A percentile compares a stretch with the other conserved stretches of the same genome.
These are phyloP conservation scores for Thunnus thynnus DNA, from an alignment of 2,113 vertebrate species.

Conservation along the genomic window DNA sequence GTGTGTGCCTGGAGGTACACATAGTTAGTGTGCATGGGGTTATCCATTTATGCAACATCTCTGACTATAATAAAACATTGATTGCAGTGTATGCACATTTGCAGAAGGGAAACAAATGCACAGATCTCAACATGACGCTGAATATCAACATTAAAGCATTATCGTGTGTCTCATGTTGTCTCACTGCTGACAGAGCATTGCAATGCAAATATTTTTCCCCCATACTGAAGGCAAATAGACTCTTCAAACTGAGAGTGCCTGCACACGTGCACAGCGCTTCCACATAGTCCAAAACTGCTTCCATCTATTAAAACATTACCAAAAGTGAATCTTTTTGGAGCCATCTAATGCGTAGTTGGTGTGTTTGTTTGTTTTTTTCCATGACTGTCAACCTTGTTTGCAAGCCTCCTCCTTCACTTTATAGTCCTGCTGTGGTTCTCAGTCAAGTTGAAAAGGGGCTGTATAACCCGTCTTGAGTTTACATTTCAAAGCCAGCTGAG, in stretches of 20 bases:
- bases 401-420: conserved; percentile 30
- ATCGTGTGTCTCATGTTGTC: conserved; percentile 17
- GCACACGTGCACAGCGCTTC: too few species aligned
- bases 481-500: conserved; percentile 59
- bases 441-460: conserved; percentile 21
- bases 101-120: conserved; percentile 38
- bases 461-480: conserved; percentile 41
- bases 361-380: conserved; percentile 4
- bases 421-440: conserved; percentile 8
- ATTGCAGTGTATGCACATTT: background rate
- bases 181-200: conserved; percentile 10
- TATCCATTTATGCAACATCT: conserved; percentile 12
- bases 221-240: conserved; percentile 24
- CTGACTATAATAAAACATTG: background rate
- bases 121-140: conserved; percentile 34
- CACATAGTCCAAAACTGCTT: background rate
- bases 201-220: conserved; percentile 17
- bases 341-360: background rate
- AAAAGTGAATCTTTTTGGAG: background rate
- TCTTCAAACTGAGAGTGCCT: background rate
- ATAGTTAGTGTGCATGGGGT: background rate
- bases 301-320: background rate
- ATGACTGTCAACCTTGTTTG: conserved; percentile 4
- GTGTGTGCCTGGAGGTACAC: background rate
- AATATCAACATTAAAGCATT: conserved; percentile 5